Base-by-base conservation (phyloP, 2,113 vertebrate species). In the Nothocercus nigrocapillus region DNA sequence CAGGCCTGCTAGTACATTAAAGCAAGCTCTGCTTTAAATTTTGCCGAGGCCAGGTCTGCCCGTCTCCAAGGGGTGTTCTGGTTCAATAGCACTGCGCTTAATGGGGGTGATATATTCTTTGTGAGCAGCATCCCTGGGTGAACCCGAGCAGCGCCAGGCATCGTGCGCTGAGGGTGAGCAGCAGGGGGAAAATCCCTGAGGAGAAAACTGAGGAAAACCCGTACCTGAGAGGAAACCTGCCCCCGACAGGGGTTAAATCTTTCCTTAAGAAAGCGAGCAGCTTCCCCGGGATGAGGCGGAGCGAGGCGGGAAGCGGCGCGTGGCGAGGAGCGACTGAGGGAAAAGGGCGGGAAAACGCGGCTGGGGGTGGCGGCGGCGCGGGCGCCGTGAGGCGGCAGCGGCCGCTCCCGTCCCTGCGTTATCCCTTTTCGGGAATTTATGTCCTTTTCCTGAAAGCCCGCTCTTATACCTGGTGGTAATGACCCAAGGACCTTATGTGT, bases 71-170 rank as follows among this genome's bases (percentile, higher is more conserved):
- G 3, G 16, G 5, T 6, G 1, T 18, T 82, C 30, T 44, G 15
- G 4, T 27, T 27, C 9, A 2, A 1, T 24, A 7, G 22, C 3
- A 1, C 40, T 62, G 27, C 21, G 25, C 32, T 7, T 34, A 42
- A 72, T 0, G 3, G 40, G 34, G 6, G 13, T 20, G 11, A 6
- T 12, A 15, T 2, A 7, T 13, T 4, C 19, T 44, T 42, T 18
- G 27, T 3, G 1, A 56, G 30, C 44, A 49, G 30, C 38, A 25
- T 3, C 2, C 5, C 8, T 1, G 5, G 2, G 15, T 0, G 21
- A 4, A 36, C 66, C 66, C 32, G n/a, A 30, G 36, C 38, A 53
- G 17, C 21, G 21, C 30, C 16, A 20, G 6, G 2, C 2, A 18
- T 19, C 1, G 9, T 20, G 30, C 34, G 51, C 49, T 59, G 49